phyloP scores from a whole-genome alignment of 2,113 vertebrate species.

The Halcyon senegalensis region DNA sequence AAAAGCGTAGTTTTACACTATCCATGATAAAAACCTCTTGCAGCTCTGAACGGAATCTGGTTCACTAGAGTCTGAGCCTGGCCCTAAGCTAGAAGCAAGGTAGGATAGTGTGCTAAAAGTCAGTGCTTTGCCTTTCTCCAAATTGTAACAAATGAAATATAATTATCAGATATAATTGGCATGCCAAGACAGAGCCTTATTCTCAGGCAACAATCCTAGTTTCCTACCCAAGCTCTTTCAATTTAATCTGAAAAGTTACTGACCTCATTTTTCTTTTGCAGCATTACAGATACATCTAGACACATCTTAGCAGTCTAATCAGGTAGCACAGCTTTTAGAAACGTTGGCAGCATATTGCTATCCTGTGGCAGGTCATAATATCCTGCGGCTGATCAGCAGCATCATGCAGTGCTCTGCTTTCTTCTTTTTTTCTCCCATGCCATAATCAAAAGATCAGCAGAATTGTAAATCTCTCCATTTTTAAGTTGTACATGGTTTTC shows the following conservation, averaged over 20 bases:
- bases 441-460: constrained; percentile 62
- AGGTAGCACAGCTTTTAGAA: constrained; percentile 67
- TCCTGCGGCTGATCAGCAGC: constrained; percentile 55
- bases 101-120: background rate
- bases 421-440: constrained; percentile 6
- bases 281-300: constrained; percentile 19
- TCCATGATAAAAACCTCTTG: background rate
- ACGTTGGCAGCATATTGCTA: constrained; percentile 43
- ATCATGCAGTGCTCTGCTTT: constrained; percentile 25
- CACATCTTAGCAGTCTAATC: constrained; percentile 64
- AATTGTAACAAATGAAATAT: background rate
- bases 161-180: constrained; percentile 58
- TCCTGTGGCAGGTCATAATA: constrained; percentile 62
- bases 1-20: background rate
- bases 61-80: background rate
- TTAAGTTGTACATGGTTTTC: background rate
- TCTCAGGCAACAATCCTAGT: background rate
- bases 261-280: constrained; percentile 63
- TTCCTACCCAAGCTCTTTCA: constrained; percentile 48
- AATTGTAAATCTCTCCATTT: constrained; percentile 3
- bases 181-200: background rate
- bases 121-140: background rate
- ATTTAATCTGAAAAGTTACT: constrained; percentile 63
- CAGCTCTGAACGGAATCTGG: background rate
- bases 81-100: background rate